Evolutionary conservation across 2,888 invertebrate genomes (phyloP), one percentile per base, ranked within the genome.

Genomic region (Arctia plantaginis): DNA sequence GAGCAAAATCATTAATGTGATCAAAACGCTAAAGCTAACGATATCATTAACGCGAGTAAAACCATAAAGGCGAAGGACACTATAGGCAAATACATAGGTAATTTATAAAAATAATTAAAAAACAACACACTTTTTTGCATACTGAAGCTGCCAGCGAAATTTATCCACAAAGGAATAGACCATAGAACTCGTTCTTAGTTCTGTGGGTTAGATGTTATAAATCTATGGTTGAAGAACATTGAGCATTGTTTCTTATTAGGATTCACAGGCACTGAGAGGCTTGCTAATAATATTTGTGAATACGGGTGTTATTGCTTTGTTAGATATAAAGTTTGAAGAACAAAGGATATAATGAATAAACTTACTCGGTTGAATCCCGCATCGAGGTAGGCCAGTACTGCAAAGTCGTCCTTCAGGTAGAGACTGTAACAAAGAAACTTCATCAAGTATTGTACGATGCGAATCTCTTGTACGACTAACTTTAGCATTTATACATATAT

Each of bases 341-440:
- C 30, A 51, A 55, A 47, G 41, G 39, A 47, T 71, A 66, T 41
- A 70, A 68, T 68, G 59, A 68, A 55, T 47, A 33, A 71, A 94
- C 97, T 97, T 96, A 99, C 99, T 97, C 98, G 97, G 95, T 98
- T 98, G 93, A 98, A 98, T 88, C 99, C 99, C 86, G 97, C 97
- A 90, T 98, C 98, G 87, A 99, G 95, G 86, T 98, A 96, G 83
- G 97, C 97, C 87, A 97, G 96, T 79, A 98, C 96, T 64, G 97
- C 97, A 81, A 97, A 97, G 90, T 98, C 98, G 89, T 98, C 98
- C 92, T 98, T 98, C 86, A 98, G 97, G 88, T 97, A 97, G 85
- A 97, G 97, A 93, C 98, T 98, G 96, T 68, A 97, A 97, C 90
- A 94, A 93, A 89, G 80, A 86, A 80, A 77, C 33, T 69, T 35